Evolutionary conservation across 2,888 invertebrate genomes (phyloP).

Genomic region (Adela reaumurella): DNA sequence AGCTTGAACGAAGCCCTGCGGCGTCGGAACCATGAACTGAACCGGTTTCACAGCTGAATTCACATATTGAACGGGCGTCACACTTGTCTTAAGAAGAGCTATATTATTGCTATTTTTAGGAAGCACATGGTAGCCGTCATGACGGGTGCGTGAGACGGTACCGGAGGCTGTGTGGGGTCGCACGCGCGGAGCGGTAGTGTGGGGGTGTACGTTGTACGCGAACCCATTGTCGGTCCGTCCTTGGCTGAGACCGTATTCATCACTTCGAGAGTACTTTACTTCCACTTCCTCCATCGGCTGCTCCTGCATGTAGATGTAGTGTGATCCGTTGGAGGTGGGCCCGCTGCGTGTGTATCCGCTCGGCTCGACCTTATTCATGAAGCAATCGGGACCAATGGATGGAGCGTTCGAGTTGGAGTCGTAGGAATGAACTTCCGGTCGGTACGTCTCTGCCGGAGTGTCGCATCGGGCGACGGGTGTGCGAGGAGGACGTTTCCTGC

Average conservation of each 20-base stretch:
- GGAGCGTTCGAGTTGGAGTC: neutral
- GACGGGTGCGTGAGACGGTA: conserved; percentile 21
- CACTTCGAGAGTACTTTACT: conserved; percentile 41
- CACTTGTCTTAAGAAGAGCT: conserved; percentile 31
- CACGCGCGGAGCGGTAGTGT: conserved; percentile 18
- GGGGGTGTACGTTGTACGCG: conserved; percentile 25
- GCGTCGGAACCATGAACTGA: conserved; percentile 33
- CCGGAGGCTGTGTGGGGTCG: conserved; percentile 25
- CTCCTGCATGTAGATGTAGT: conserved; percentile 34
- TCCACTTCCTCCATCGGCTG: conserved; percentile 35
- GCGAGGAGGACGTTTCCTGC: conserved; percentile 30
- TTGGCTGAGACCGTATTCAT: conserved; percentile 34
- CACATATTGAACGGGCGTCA: conserved; percentile 35
- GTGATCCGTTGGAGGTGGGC: conserved; percentile 29
- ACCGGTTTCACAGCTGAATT: conserved; percentile 30
- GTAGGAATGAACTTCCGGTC: neutral
- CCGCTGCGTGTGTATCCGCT: conserved; percentile 24
- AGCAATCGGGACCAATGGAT: neutral
- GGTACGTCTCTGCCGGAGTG: neutral
- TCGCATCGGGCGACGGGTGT: conserved; percentile 4
- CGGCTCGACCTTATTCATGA: conserved; percentile 11
- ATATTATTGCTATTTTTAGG: conserved; percentile 26
- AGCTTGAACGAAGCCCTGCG: conserved; percentile 42
- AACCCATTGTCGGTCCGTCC: conserved; percentile 23
- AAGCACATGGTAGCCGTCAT: conserved; percentile 31